Base-by-base conservation (phyloP, 2,797 vertebrate genomes). In the Dendrocincla tyrannina region DNA sequence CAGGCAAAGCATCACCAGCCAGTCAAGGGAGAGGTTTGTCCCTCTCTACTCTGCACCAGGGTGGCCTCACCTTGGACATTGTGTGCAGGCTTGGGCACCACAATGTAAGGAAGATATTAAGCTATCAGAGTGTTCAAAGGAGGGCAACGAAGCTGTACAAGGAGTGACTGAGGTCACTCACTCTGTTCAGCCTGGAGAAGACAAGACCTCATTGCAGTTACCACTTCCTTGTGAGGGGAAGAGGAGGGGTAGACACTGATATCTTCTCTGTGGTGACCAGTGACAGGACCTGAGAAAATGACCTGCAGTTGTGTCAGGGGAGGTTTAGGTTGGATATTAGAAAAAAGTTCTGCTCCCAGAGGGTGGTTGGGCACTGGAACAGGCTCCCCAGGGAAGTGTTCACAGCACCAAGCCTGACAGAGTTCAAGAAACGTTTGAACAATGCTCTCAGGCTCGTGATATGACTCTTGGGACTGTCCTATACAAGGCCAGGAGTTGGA, bases 41-140 rank as follows among this genome's bases (percentile, higher is more conserved):
- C 42, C 0, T 1, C 15, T 42, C 28, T 63, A 17, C 37, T 50
- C 28, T 58, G 56, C 1, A 1, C 16, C 63, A 13, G 13, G 5
- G 6, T 0, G 0, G 20, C 44, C 44, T 77, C 28, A 39, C 5
- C 14, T 50, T 4, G 0, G 64, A 10, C 22, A 4, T 14, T 63
- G n/a, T 9, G 49, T 3, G 7, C 11, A 30, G 7, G 1, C 64
- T 33, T 44, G 64, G 9, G 35, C 17, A 8, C 3, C 8, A 9
- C 7, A 64, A 37, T 12, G 7, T 20, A 24, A n/a, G 20, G 37
- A 80, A 9, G 59, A 6, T 1, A 30, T 25, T 44, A 17, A 59
- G 13, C 4, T 22, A 0, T 25, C 39, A 8, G 15, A 52, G 5
- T 2, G 3, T 53, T 5, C 20, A 27, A 46, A 74, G 27, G 19